Evolutionary conservation across 2,797 vertebrate genomes (phyloP).

Genomic region (Urosaurus nigricauda): DNA sequence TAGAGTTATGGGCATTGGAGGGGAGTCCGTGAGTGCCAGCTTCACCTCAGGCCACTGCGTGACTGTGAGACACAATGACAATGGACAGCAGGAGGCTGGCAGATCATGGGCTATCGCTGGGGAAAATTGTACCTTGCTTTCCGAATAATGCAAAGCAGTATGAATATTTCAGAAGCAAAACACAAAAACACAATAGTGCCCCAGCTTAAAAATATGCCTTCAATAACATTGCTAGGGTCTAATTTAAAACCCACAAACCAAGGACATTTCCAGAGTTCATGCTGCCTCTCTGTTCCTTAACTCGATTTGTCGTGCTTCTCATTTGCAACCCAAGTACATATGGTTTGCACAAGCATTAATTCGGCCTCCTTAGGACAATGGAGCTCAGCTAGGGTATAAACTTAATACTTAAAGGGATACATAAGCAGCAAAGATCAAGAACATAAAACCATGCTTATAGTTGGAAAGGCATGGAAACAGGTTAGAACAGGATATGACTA

Average conservation of each 20-base stretch:
- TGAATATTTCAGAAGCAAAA: constrained; percentile 61
- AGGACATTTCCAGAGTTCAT: constrained; percentile 41
- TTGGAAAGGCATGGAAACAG: constrained; percentile 34
- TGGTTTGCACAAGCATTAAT: background rate
- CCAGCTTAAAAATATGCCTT: constrained; percentile 54
- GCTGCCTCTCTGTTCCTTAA: constrained; percentile 37
- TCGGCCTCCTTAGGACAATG: background rate
- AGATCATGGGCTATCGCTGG: constrained; percentile 77
- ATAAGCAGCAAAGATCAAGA: background rate
- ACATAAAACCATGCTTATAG: constrained; percentile 19
- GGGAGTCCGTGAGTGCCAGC: constrained; percentile 79
- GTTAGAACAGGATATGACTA: background rate
- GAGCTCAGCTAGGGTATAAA: constrained; percentile 15
- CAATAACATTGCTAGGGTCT: constrained; percentile 45
- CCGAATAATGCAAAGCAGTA: constrained; percentile 56
- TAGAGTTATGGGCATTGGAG: constrained; percentile 81
- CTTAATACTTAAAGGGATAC: background rate
- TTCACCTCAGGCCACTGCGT: constrained; percentile 78
- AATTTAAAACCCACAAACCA: constrained; percentile 56
- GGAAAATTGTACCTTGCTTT: constrained; percentile 71
- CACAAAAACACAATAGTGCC: constrained; percentile 37
- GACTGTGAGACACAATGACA: constrained; percentile 85
- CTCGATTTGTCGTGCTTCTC: constrained; percentile 26
- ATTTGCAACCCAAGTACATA: constrained; percentile 35
- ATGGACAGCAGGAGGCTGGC: constrained; percentile 83